phyloP scores from a whole-genome alignment of 2,113 vertebrate species.

The Meles meles region DNA sequence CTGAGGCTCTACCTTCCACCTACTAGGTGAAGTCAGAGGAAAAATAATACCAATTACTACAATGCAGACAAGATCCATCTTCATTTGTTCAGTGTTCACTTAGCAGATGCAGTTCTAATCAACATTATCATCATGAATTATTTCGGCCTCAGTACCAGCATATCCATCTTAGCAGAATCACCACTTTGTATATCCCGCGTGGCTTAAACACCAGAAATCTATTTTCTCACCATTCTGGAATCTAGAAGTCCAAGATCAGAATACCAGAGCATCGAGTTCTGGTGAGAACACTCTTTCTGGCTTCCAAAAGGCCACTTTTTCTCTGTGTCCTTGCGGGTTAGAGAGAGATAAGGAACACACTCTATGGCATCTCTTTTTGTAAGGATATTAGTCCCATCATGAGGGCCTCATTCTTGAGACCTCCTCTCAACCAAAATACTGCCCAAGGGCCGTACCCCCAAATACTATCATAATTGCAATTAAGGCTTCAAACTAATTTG shows the following conservation, averaged over 20 bases:
- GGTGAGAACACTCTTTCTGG: background rate
- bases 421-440: background rate
- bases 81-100: background rate
- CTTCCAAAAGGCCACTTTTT: background rate
- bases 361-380: background rate
- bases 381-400: background rate
- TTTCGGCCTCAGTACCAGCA: background rate
- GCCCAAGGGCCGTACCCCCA: background rate
- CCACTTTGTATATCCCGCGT: accelerated
- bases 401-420: background rate
- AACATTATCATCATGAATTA: background rate
- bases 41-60: background rate
- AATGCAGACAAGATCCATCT: background rate
- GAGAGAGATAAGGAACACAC: background rate
- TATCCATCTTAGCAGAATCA: too few species aligned
- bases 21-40: background rate
- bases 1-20: background rate
- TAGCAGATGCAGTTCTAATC: background rate
- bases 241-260: background rate
- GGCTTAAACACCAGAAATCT: background rate
- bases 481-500: background rate
- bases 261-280: background rate
- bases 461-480: background rate
- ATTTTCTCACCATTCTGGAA: background rate
- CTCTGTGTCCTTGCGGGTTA: background rate